Evolutionary conservation across 1,140 invertebrate species (phyloP).

Genomic region (Panagrolaimus sp.): DNA sequence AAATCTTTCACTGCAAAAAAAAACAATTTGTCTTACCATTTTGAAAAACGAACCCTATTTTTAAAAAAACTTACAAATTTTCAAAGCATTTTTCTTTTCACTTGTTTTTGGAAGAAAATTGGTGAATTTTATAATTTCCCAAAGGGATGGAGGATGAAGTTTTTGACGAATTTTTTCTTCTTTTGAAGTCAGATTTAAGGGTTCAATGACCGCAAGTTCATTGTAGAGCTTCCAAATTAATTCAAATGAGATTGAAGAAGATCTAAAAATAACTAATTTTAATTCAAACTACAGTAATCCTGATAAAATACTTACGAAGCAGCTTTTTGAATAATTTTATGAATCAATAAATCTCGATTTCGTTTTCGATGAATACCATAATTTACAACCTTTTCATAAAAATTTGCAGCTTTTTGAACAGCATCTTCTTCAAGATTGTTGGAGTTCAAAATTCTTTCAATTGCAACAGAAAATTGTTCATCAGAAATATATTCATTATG

Average conservation of each 20-base stretch:
- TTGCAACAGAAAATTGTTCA: neutral
- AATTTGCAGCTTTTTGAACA: neutral
- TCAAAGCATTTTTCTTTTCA: neutral
- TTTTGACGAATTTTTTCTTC: slow-evolving; percentile 4
- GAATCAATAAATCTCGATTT: neutral
- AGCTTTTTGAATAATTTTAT: neutral
- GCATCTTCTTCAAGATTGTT: neutral
- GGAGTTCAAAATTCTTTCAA: neutral
- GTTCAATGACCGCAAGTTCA: neutral
- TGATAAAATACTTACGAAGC: neutral
- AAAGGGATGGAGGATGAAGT: neutral
- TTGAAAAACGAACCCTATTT: neutral
- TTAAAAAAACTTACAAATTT: neutral
- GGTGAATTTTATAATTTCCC: neutral
- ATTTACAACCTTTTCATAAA: neutral
- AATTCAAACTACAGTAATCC: too few species aligned
- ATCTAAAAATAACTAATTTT: neutral
- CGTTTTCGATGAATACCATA: slow-evolving; percentile 12
- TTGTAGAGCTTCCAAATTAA: neutral
- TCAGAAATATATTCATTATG: neutral
- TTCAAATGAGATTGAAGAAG: neutral
- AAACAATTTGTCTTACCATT: neutral
- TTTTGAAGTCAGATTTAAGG: neutral
- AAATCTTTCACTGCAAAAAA: neutral
- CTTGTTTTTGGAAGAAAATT: neutral